phyloP scores from a whole-genome alignment of 2,888 invertebrate species.

The Pemphredon lugubris region DNA sequence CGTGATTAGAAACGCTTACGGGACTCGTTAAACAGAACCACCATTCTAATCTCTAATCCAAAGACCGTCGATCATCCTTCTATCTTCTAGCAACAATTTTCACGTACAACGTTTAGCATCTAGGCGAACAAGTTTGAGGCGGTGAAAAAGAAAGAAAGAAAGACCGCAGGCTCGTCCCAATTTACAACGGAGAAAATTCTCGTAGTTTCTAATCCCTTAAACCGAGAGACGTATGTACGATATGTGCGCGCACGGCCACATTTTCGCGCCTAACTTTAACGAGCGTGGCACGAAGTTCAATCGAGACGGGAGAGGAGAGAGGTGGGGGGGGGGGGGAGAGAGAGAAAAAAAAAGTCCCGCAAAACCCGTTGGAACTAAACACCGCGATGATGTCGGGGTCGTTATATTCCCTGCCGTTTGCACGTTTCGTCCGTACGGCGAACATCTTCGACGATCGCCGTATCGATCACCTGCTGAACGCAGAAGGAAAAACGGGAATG shows the following conservation, averaged over 20 bases:
- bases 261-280: slow-evolving; percentile 10
- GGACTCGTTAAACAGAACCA: too few relatives aligned
- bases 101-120: too few relatives aligned
- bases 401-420: slow-evolving; percentile 12
- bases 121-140: too few relatives aligned
- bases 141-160: too few relatives aligned
- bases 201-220: slow-evolving; percentile 35
- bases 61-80: too few relatives aligned
- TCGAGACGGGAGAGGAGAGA: background rate
- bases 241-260: too few relatives aligned
- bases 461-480: slow-evolving; percentile 32
- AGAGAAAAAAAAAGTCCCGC: background rate
- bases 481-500: slow-evolving; percentile 19
- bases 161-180: slow-evolving; percentile 7
- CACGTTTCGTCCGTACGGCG: slow-evolving; percentile 19
- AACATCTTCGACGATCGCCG: slow-evolving; percentile 19
- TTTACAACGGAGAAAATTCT: slow-evolving; percentile 1
- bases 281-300: slow-evolving; percentile 7
- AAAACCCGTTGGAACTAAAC: slow-evolving; percentile 29
- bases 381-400: slow-evolving; percentile 24
- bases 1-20: too few relatives aligned
- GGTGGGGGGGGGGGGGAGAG: too few relatives aligned
- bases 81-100: too few relatives aligned
- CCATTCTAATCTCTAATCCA: too few relatives aligned
- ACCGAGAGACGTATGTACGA: too few relatives aligned